A percentile compares a stretch with the other conserved stretches of the same genome.
Conservation (phyloP, 2,888 invertebrate genomes). For the Orchesellides sinensis region DNA sequence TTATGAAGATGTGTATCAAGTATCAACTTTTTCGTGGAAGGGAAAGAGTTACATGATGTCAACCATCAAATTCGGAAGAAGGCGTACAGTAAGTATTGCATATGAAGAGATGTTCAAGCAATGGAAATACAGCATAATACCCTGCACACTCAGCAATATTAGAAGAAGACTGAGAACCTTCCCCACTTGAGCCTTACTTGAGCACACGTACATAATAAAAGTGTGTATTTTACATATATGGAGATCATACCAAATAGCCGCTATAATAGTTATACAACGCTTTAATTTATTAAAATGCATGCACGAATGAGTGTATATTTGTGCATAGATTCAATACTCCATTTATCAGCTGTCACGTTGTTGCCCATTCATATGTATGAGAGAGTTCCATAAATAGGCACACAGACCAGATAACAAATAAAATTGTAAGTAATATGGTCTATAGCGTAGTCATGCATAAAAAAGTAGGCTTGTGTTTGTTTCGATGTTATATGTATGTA, state of each 20-base stretch:
- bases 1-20: neutral
- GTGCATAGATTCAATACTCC: conserved; percentile 42
- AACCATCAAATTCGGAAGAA: neutral
- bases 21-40: neutral
- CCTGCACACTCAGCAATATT: too few relatives aligned
- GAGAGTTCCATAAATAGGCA: conserved; percentile 55
- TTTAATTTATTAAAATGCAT: neutral
- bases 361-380: conserved; percentile 46
- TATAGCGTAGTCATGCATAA: too few relatives aligned
- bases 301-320: neutral
- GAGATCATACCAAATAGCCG: neutral
- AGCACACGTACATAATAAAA: conserved; percentile 1
- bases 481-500: neutral
- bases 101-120: neutral
- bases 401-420: too few relatives aligned
- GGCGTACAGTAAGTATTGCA: neutral
- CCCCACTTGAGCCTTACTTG: conserved; percentile 49
- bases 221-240: neutral
- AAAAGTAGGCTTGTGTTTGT: too few relatives aligned
- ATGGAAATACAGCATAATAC: neutral
- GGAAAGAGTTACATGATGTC: neutral
- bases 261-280: neutral
- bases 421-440: neutral
- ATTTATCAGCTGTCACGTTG: conserved; percentile 58
- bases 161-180: conserved; percentile 29